phyloP scores from a whole-genome alignment of 2,888 invertebrate species.

The Tuta absoluta region DNA sequence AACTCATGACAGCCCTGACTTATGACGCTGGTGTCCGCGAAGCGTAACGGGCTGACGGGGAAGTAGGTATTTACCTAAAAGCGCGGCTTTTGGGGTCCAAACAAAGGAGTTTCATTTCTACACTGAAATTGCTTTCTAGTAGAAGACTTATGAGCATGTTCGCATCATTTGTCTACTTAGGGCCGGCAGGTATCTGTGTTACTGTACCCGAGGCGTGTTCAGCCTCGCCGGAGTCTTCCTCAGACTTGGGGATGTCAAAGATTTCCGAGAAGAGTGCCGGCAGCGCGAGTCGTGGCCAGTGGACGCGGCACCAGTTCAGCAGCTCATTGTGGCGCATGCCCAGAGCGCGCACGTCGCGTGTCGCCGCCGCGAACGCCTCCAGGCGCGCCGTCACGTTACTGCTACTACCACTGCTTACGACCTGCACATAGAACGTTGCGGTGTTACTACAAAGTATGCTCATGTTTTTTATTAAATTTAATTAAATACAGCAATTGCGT shows the following conservation, averaged over 20 bases:
- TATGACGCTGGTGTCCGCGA: too few species aligned
- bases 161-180: background rate
- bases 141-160: too few species aligned
- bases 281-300: constrained; percentile 91
- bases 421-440: constrained; percentile 30
- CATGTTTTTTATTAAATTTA: too few species aligned
- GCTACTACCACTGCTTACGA: constrained; percentile 35
- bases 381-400: constrained; percentile 49
- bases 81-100: too few species aligned
- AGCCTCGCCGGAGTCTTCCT: constrained; percentile 48
- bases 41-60: too few species aligned
- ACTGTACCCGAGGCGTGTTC: constrained; percentile 34
- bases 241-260: constrained; percentile 92
- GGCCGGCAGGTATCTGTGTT: constrained; percentile 31
- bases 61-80: too few species aligned
- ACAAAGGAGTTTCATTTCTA: too few species aligned
- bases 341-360: constrained; percentile 87
- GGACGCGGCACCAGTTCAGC: constrained; percentile 94
- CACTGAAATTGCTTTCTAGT: too few species aligned
- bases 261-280: constrained; percentile 98
- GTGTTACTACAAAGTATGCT: too few species aligned
- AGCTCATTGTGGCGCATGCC: constrained; percentile 91
- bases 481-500: too few species aligned
- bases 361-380: constrained; percentile 54
- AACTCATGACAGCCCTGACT: too few species aligned